Evolutionary conservation across 2,888 invertebrate species (phyloP).

Genomic region (Drosophila incognita): DNA sequence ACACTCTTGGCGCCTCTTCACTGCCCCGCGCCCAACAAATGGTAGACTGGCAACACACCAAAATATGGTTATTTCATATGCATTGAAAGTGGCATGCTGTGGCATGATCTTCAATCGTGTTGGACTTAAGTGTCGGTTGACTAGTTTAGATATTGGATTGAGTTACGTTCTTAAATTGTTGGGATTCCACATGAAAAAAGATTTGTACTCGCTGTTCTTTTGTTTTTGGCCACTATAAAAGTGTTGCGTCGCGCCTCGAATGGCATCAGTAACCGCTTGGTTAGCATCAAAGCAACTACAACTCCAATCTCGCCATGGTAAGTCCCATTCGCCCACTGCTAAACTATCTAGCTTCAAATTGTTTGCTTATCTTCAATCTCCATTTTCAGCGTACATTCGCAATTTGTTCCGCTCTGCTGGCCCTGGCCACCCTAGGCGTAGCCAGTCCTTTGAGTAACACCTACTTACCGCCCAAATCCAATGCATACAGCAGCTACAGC

Average conservation of each 20-base stretch:
- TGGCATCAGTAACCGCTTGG: conserved; percentile 64
- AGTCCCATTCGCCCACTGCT: conserved; percentile 19
- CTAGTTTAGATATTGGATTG: conserved; percentile 49
- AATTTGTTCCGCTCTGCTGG: conserved; percentile 41
- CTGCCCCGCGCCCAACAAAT: background rate
- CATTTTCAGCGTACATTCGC: conserved; percentile 46
- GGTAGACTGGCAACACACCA: background rate
- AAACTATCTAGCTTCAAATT: background rate
- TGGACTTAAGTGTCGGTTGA: conserved; percentile 21
- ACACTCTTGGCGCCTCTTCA: background rate
- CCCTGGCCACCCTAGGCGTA: conserved; percentile 44
- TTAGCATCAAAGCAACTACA: conserved; percentile 41
- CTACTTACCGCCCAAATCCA: conserved; percentile 67
- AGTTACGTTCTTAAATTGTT: conserved; percentile 42
- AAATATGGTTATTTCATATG: background rate
- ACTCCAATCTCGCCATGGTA: conserved; percentile 52
- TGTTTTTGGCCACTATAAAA: conserved; percentile 68
- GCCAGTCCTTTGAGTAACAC: conserved; percentile 56
- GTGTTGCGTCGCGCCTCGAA: conserved; percentile 36
- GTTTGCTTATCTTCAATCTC: background rate
- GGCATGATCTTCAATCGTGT: background rate
- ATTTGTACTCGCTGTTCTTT: conserved; percentile 52
- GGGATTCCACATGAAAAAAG: conserved; percentile 25
- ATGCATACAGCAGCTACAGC: conserved; percentile 56
- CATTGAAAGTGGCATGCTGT: background rate